These are phyloP conservation scores for Ladona fulva DNA, from an alignment of 1,140 invertebrate genomes.

Conservation along the genomic window DNA sequence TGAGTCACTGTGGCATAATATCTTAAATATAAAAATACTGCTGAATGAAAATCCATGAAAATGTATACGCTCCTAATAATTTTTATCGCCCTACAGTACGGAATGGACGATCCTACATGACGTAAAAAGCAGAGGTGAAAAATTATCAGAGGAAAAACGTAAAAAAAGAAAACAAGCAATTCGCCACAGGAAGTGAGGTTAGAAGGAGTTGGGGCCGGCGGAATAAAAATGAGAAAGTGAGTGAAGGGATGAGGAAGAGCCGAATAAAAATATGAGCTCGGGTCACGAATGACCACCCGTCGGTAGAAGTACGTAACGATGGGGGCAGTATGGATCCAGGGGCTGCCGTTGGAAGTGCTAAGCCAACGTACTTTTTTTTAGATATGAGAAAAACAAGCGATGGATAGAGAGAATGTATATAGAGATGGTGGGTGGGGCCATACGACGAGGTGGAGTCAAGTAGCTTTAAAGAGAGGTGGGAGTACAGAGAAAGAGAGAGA, in stretches of 20 bases:
- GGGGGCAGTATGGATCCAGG: background rate
- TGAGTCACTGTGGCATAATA: no score
- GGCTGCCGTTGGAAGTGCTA: background rate
- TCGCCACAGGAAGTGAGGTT: background rate
- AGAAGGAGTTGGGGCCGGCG: background rate
- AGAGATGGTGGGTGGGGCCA: background rate
- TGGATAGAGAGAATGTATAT: background rate
- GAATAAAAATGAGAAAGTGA: background rate
- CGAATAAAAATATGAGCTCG: background rate
- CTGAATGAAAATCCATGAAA: no score
- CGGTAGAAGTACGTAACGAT: background rate
- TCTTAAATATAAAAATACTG: no score
- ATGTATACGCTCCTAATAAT: no score
- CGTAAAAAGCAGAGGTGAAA: background rate
- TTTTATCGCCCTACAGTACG: no score
- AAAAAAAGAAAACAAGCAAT: background rate
- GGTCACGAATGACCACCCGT: constrained; percentile 6
- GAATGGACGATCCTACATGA: no score
- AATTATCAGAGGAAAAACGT: background rate
- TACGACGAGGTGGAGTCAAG: background rate
- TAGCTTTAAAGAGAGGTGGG: background rate
- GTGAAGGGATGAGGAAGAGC: background rate
- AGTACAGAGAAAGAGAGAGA: background rate
- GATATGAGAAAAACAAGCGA: background rate
- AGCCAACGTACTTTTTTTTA: background rate